Evolutionary conservation across 2,797 vertebrate species (phyloP), one percentile per base, ranked within the genome.

Genomic region (Lophotriccus pileatus): DNA sequence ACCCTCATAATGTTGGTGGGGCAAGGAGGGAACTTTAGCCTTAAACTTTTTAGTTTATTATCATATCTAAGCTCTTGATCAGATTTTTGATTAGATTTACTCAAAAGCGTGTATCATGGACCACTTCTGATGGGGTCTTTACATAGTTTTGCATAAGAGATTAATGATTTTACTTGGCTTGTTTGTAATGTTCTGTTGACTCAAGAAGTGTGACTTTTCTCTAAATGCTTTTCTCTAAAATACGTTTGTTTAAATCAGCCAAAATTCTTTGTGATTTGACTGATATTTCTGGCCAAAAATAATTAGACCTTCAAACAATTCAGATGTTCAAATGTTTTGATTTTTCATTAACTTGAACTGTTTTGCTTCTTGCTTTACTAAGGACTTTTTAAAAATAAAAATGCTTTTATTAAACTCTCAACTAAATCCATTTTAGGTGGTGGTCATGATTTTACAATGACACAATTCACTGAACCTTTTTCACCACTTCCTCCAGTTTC

Each of bases 251-350:
- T 76, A 91, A 84, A 30, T 75, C 25, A 63, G 77, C 32, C n/a
- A 87, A 85, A 80, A 80, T 82, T 80, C 36, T 79, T 79, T 64
- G 46, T 39, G n/a, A 87, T 79, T 78, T 78, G 50, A 36, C 49
- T 72, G 66, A 32, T 59, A 15, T 7, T 75, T 80, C 63, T 30
- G 13, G 62, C 69, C 69, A 58, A 55, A 92, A 93, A 75, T 70
- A 68, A 56, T 41, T 68, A 68, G 75, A 82, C 18, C 18, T 76
- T 86, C 67, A 66, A 89, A 69, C 8, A 79, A 89, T 80, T 85
- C 85, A 88, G 16, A 90, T 78, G 24, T 67, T 87, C 66, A 70
- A 77, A 56, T 77, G 9, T 85, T 94, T 96, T 92, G 36, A 80
- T 87, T 87, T 85, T 44, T 60, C 30, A 75, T 94, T 92, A 56